Evolutionary conservation across 2,797 vertebrate species (phyloP), one percentile per base, ranked within the genome.

Genomic region (Hemibagrus guttatus): DNA sequence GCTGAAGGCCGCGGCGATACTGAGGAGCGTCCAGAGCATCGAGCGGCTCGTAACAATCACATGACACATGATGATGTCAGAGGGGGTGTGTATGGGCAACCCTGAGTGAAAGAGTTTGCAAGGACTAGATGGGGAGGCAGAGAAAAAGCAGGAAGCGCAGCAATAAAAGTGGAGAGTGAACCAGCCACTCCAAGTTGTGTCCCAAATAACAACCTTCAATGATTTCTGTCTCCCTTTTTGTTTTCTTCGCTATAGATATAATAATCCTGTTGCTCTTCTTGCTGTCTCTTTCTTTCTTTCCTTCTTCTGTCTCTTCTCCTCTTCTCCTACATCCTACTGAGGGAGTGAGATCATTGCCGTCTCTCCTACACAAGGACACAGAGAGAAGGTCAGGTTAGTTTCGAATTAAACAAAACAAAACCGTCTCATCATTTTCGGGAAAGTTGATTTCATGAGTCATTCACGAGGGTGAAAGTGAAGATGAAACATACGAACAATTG

Each of bases 11-110:
- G 97, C 97, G 66, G 97, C 96, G 1, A 99, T 99, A 83, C 98
- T 99, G 92, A 99, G 96, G 88, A 99, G 96, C 46, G 98, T 99
- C 98, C 98, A 99, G 23, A 99, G 97, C 98, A 99, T 99, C 1
- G 98, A 99, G 91, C 98, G 97, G 91, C 98, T 99, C 4, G 98
- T 99, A 92, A 99, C 98, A 90, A 99, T 99, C 92, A 99, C 98
- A 96, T 99, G 98, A 97, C 98, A 99, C 98, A 99, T 99, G 95
- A 94, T 96, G 96, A 52, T 61, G 42, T 52, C 71, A 35, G 71
- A 52, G 9, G n/a, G 39, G 59, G n/a, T 46, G 35, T 19, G n/a
- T 66, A 64, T 31, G 17, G 9, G 23, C 3, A 17, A 66, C 3
- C n/a, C 42, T 66, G 42, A 49, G 31, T 21, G 61, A 58, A 81